Evolutionary conservation across 2,888 invertebrate species (phyloP), one percentile per base, ranked within the genome.

Genomic region (Yponomeuta sedellus): DNA sequence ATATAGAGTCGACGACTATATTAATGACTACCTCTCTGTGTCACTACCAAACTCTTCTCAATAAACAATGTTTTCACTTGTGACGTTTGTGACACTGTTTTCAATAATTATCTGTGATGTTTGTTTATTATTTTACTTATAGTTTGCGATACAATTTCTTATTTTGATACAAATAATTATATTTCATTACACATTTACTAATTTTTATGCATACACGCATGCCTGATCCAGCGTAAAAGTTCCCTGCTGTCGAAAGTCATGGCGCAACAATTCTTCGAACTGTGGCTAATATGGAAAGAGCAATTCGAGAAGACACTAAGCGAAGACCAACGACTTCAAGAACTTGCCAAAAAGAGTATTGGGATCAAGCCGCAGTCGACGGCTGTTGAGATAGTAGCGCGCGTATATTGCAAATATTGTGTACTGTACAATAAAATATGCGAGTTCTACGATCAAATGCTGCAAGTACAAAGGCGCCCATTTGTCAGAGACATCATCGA

Each of bases 381-480:
- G 6, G 92, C 92, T 1, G 89, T 90, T 10, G 87, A 90, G 71
- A 73, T 92, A 10, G 83, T 93, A 0, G 87, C 92, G 6, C 88
- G 92, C 68, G 80, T 92, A 0, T 93, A 92, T 69, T 79, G 85
- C 59, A 90, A 86, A 70, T 94, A 93, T 71, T 90, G 92, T 70
- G 77, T 89, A 67, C 70, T 92, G 16, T 92, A 92, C 62, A 93
- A 93, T 73, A 89, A 89, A 68, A 75, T 95, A 11, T 93, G 93
- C 65, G 86, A 90, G 16, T 93, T 92, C 69, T 92, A 94, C 70
- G 93, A 94, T 73, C 93, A 93, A 79, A 92, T 93, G 83, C 85
- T 90, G 66, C 94, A 94, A 76, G 88, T 91, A 0, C 94, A 94
- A 81, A 92, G 94, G 74, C 83, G 93, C 63, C 81, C 89, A 0